These are phyloP conservation scores for Dasypogon diadema DNA, from an alignment of 2,888 invertebrate genomes.

Conservation along the genomic window DNA sequence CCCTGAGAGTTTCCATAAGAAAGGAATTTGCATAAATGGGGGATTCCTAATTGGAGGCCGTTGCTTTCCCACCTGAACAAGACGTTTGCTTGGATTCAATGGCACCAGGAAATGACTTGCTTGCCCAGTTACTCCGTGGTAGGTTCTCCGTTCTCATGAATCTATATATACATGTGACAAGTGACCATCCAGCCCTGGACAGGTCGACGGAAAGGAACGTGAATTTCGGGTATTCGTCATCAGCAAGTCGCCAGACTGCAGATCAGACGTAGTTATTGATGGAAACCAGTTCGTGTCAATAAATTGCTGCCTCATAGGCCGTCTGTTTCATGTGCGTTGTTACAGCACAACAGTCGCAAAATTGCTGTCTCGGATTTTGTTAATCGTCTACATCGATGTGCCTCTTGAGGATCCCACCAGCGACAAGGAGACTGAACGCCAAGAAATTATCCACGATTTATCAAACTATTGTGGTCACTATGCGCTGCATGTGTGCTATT, in stretches of 20 bases:
- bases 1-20: slow-evolving; percentile 11
- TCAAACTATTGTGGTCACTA: slow-evolving; percentile 36
- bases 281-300: slow-evolving; percentile 44
- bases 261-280: slow-evolving; percentile 24
- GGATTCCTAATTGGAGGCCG: slow-evolving; percentile 52
- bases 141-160: no score
- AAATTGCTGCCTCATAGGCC: slow-evolving; percentile 17
- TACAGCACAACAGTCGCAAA: slow-evolving; percentile 3
- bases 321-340: not conserved
- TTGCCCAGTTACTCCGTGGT: slow-evolving; percentile 26
- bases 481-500: slow-evolving; percentile 21
- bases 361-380: not conserved
- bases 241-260: not conserved
- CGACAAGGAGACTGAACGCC: slow-evolving; percentile 6
- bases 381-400: not conserved
- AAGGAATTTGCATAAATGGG: slow-evolving; percentile 50
- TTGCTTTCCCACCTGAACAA: slow-evolving; percentile 48
- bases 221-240: slow-evolving; percentile 41
- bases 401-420: slow-evolving; percentile 33
- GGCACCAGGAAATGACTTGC: slow-evolving; percentile 40
- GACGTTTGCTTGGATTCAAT: not conserved
- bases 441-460: slow-evolving; percentile 40
- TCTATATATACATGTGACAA: slow-evolving; percentile 18
- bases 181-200: slow-evolving; percentile 22
- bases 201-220: slow-evolving; percentile 16